These are phyloP conservation scores for Tokudaia tokunoshimensis DNA, from an alignment of 2,797 vertebrate species.

Conservation along the genomic window DNA sequence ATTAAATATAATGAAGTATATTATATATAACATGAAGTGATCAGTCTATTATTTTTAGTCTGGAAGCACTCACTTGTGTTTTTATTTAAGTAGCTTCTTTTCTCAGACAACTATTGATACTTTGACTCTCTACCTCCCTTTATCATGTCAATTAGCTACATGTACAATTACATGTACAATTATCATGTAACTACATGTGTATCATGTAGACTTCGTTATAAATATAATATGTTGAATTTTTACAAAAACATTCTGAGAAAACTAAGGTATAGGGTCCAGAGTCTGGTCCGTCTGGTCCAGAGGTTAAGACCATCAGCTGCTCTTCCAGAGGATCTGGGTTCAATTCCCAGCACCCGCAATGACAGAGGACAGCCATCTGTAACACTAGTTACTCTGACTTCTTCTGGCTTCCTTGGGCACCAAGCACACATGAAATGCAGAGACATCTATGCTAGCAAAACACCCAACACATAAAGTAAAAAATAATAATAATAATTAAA, in stretches of 20 bases:
- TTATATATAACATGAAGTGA: too few relatives aligned
- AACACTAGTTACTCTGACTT: neutral
- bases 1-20: too few relatives aligned
- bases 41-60: slow-evolving; percentile 74
- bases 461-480: neutral
- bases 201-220: neutral
- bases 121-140: slow-evolving; percentile 40
- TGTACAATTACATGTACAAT: neutral
- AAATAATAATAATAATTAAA: slow-evolving; percentile 15
- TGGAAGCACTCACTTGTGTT: slow-evolving; percentile 41
- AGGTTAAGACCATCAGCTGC: neutral
- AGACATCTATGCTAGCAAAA: neutral
- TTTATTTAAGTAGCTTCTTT: slow-evolving; percentile 53
- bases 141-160: neutral
- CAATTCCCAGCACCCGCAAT: neutral
- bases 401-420: neutral
- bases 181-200: too few relatives aligned
- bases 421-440: neutral
- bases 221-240: neutral
- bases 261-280: neutral
- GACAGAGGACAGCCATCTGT: neutral
- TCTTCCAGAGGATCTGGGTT: neutral
- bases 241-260: slow-evolving; percentile 11
- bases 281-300: too few relatives aligned
- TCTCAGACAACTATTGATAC: slow-evolving; percentile 58